Evolutionary conservation across 2,113 vertebrate genomes (phyloP).

Genomic region (Plecotus auritus): DNA sequence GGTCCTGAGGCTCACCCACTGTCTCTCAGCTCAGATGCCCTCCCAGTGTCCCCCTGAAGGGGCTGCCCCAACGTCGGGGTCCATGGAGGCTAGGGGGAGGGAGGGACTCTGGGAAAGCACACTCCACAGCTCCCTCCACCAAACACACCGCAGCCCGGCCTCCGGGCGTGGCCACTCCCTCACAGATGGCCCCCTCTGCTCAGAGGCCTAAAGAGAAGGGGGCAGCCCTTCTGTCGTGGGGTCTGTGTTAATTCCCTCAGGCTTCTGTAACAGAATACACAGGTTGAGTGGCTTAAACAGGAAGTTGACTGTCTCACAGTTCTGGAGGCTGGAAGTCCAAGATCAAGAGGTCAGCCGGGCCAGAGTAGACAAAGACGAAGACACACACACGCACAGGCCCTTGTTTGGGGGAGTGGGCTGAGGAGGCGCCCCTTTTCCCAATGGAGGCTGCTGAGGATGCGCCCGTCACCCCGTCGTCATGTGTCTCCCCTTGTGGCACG

Average conservation of each 20-base stretch:
- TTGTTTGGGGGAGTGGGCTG: too few species aligned
- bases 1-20: not conserved
- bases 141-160: fast-evolving
- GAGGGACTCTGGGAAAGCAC: not conserved
- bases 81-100: not conserved
- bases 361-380: too few species aligned
- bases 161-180: not conserved
- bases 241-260: not conserved
- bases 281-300: not conserved
- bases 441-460: too few species aligned
- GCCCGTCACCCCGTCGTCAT: too few species aligned
- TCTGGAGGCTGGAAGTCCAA: not conserved
- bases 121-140: not conserved
- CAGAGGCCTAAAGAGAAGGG: not conserved
- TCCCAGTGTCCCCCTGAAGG: too few species aligned
- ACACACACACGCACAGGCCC: too few species aligned
- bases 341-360: too few species aligned
- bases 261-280: not conserved
- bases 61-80: fast-evolving
- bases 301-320: not conserved
- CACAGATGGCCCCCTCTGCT: not conserved
- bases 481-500: too few species aligned
- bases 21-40: not conserved
- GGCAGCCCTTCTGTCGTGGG: too few species aligned
- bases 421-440: too few species aligned